These are phyloP conservation scores for Drosophila borborema DNA, from an alignment of 2,888 invertebrate genomes.

Conservation along the genomic window DNA sequence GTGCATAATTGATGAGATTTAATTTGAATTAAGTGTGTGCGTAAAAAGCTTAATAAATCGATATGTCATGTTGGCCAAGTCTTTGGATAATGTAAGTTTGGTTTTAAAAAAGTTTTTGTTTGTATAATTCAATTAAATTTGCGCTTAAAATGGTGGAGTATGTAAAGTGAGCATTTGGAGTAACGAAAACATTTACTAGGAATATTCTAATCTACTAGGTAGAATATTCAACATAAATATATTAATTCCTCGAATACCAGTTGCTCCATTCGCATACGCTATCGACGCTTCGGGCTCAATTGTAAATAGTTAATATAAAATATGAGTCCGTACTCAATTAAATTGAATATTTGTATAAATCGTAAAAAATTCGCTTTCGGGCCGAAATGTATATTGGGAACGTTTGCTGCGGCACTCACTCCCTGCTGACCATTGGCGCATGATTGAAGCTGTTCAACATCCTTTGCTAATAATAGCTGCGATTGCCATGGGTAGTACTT, in stretches of 20 bases:
- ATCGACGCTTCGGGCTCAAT: no score
- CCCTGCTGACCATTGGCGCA: conserved; percentile 45
- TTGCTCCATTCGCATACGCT: no score
- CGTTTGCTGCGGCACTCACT: background rate
- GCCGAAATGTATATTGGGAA: conserved; percentile 24
- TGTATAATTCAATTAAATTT: no score
- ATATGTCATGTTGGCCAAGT: background rate
- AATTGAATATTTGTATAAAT: background rate
- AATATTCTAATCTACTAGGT: no score
- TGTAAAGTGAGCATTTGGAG: background rate
- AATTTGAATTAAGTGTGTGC: background rate
- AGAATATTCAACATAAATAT: no score
- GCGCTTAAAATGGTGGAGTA: no score
- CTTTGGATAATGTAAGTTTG: background rate
- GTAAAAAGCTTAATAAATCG: background rate
- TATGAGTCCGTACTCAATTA: no score
- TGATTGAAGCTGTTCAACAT: conserved; percentile 60
- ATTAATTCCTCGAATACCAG: no score
- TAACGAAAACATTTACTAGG: no score
- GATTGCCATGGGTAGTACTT: conserved; percentile 25
- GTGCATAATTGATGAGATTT: conserved; percentile 6
- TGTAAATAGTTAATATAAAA: no score
- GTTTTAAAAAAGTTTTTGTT: background rate
- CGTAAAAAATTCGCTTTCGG: background rate
- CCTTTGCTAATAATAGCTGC: conserved; percentile 53